Conservation (phyloP, 2,888 invertebrate species). For the Megamerina dolium region DNA sequence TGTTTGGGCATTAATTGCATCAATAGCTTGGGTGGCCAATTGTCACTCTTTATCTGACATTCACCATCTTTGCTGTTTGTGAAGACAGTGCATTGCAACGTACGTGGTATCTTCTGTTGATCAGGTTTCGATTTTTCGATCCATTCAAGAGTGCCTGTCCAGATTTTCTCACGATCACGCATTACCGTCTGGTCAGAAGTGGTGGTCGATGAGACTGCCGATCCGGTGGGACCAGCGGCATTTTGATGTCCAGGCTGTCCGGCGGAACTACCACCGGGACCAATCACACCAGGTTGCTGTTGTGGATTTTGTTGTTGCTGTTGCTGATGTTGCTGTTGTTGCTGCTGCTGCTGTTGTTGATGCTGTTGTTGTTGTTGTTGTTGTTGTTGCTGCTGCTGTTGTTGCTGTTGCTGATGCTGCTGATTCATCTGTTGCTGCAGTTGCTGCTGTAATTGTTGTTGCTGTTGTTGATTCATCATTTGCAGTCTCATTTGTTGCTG, state of each 20-base stretch:
- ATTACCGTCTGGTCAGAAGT: constrained; percentile 26
- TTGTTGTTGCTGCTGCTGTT: constrained; percentile 30
- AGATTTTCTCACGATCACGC: constrained; percentile 51
- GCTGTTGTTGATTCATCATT: constrained; percentile 48
- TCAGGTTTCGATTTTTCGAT: constrained; percentile 85
- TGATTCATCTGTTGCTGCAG: constrained; percentile 33
- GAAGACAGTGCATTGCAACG: constrained; percentile 72
- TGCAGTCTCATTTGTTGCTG: constrained; percentile 39
- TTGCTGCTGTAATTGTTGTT: constrained; percentile 42
- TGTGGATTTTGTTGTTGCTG: constrained; percentile 27
- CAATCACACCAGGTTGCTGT: constrained; percentile 14
- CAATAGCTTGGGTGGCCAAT: constrained; percentile 86
- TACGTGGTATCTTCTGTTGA: constrained; percentile 67
- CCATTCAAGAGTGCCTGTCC: constrained; percentile 87
- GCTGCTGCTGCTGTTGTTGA: constrained; percentile 39
- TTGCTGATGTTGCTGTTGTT: constrained; percentile 33
- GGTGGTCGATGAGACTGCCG: constrained; percentile 15
- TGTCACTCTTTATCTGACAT: constrained; percentile 85
- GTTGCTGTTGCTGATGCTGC: constrained; percentile 31
- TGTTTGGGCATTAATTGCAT: constrained; percentile 95
- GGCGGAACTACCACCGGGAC: constrained; percentile 8
- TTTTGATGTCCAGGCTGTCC: constrained; percentile 5
- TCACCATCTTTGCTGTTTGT: constrained; percentile 71
- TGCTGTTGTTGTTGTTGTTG: constrained; percentile 36
- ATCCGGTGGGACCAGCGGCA: constrained; percentile 5